phyloP scores from a whole-genome alignment of 2,113 vertebrate genomes.

The Oreochromis tanganicae region DNA sequence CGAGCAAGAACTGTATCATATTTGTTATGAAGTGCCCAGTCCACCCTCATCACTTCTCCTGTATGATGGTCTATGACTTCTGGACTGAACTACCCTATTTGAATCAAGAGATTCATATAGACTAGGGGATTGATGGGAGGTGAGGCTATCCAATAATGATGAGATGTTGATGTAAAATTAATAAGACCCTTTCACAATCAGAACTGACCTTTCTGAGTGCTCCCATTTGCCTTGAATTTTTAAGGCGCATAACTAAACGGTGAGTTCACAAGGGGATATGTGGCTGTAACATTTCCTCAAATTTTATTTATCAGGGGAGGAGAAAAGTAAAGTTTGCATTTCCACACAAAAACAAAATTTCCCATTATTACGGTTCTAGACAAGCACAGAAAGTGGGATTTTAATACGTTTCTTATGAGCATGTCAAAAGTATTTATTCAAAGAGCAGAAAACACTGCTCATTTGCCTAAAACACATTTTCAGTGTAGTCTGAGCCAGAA shows the following conservation, averaged over 20 bases:
- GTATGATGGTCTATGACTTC: background rate
- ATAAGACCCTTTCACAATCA: slow-evolving; percentile 46
- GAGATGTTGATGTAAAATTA: slow-evolving; percentile 67
- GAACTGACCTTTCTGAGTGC: slow-evolving; percentile 51
- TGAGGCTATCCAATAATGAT: slow-evolving; percentile 34
- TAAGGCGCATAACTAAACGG: slow-evolving; percentile 31
- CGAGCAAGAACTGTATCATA: background rate
- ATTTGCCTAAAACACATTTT: background rate
- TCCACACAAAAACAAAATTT: background rate
- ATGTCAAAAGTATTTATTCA: background rate
- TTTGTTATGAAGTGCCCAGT: background rate
- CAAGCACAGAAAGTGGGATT: background rate
- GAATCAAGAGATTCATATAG: background rate
- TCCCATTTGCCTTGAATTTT: slow-evolving; percentile 54
- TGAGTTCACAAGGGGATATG: background rate
- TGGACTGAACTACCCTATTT: background rate
- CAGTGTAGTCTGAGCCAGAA: background rate
- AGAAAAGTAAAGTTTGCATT: background rate
- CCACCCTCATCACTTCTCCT: background rate
- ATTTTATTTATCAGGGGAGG: slow-evolving; percentile 8
- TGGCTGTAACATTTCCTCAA: background rate
- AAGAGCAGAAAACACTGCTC: background rate
- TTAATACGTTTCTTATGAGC: background rate
- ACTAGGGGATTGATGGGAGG: background rate
- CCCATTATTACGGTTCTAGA: background rate